Evolutionary conservation across 2,888 invertebrate genomes (phyloP).

Genomic region (Malthinus flaveolus): DNA sequence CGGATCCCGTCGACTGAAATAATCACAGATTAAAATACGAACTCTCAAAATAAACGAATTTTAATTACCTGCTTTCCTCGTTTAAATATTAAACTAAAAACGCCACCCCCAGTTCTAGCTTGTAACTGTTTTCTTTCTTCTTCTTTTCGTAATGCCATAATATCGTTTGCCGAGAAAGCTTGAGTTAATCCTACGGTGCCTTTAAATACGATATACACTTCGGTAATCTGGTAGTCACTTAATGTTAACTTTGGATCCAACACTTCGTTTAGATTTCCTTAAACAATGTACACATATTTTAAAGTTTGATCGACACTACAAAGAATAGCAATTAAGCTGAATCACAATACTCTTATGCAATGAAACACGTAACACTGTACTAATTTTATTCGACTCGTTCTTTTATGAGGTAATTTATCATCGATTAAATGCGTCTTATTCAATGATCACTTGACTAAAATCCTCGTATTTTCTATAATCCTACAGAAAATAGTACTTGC

Average conservation of each 20-base stretch:
- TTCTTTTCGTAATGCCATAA: conserved; percentile 61
- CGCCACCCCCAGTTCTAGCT: conserved; percentile 55
- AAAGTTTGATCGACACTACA: too few relatives aligned
- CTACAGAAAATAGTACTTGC: too few relatives aligned
- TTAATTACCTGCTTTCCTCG: conserved; percentile 50
- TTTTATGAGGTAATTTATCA: too few relatives aligned
- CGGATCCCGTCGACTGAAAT: conserved; percentile 51
- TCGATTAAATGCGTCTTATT: too few relatives aligned
- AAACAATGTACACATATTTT: conserved; percentile 28
- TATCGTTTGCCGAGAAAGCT: conserved; percentile 54
- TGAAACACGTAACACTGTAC: too few relatives aligned
- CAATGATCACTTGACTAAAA: too few relatives aligned
- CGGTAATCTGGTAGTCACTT: conserved; percentile 67
- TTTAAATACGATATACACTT: conserved; percentile 64
- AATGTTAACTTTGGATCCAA: conserved; percentile 62
- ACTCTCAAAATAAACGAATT: neutral
- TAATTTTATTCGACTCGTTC: too few relatives aligned
- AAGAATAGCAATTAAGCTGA: too few relatives aligned
- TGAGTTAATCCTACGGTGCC: conserved; percentile 57
- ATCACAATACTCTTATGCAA: too few relatives aligned
- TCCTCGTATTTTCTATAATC: too few relatives aligned
- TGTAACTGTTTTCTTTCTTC: conserved; percentile 61
- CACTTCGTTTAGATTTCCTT: conserved; percentile 63
- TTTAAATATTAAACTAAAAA: conserved; percentile 60
- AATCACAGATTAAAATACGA: neutral